Evolutionary conservation across 2,888 invertebrate genomes (phyloP).

Genomic region (Copidosoma aretas): DNA sequence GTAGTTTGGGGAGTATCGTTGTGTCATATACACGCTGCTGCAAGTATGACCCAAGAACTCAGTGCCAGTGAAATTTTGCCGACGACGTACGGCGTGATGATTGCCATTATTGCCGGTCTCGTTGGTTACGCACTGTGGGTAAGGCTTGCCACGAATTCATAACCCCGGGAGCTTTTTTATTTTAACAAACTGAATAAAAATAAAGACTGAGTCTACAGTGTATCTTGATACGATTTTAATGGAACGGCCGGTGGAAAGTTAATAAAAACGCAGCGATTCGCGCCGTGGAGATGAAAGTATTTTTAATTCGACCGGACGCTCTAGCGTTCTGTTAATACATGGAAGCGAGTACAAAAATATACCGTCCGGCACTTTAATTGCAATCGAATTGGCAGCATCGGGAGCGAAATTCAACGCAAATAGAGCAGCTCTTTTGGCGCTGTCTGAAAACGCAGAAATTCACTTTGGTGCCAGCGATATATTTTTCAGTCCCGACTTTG

Average conservation of each 20-base stretch:
- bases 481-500: not conserved
- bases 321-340: too few species aligned
- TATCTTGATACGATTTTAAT: not conserved
- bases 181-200: too few species aligned
- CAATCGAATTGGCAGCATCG: not conserved
- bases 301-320: not conserved
- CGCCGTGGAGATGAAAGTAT: not conserved
- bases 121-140: constrained; percentile 59
- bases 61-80: constrained; percentile 52
- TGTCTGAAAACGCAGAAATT: not conserved
- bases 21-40: not conserved
- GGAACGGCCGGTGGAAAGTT: not conserved
- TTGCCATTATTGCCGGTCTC: constrained; percentile 57
- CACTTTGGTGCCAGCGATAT: not conserved
- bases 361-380: not conserved
- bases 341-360: too few species aligned
- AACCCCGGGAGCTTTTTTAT: too few species aligned
- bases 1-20: not conserved
- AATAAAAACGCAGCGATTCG: not conserved
- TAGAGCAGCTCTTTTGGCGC: not conserved
- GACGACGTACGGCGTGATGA: constrained; percentile 57
- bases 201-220: too few species aligned
- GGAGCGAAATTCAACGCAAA: not conserved
- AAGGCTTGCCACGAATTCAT: constrained; percentile 40
- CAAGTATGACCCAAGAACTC: constrained; percentile 26